Conservation (phyloP, 37 sponge, comb jelly and placozoan genomes). For the Halisarca cf. caerulea region DNA sequence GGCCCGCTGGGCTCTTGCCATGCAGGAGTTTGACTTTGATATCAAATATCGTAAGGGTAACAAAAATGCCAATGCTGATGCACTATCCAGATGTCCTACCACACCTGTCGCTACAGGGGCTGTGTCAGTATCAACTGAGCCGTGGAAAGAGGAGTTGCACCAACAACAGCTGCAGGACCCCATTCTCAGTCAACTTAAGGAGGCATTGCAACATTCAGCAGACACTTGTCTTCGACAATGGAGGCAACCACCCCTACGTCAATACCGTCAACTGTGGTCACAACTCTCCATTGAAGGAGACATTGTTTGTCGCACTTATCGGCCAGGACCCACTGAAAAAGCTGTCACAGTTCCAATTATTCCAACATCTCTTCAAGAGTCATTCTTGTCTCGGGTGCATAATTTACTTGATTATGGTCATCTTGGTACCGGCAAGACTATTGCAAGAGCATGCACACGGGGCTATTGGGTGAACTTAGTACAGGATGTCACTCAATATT, state of each 20-base stretch:
- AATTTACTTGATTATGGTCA: constrained; percentile 32
- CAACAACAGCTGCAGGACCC: background rate
- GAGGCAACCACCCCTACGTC: background rate
- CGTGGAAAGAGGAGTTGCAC: background rate
- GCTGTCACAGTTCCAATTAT: constrained; percentile 27
- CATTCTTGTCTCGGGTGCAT: constrained; percentile 6
- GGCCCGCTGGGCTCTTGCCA: too few species aligned
- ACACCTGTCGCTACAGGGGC: too few species aligned
- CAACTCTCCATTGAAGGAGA: constrained; percentile 36
- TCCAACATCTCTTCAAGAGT: background rate
- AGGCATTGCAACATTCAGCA: background rate
- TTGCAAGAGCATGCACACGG: background rate
- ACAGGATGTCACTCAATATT: background rate
- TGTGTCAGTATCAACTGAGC: too few species aligned
- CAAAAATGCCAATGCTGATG: constrained; percentile 58
- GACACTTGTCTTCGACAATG: background rate
- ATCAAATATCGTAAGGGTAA: constrained; percentile 40
- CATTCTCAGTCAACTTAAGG: background rate
- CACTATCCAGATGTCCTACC: constrained; percentile 51
- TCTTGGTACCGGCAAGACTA: background rate
- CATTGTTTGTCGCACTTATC: constrained; percentile 16
- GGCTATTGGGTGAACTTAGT: constrained; percentile 7
- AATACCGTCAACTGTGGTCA: constrained; percentile 38
- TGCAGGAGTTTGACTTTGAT: too few species aligned
- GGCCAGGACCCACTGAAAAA: constrained; percentile 25